Evolutionary conservation across 2,113 vertebrate genomes (phyloP).

Genomic region (Phasianus colchicus): DNA sequence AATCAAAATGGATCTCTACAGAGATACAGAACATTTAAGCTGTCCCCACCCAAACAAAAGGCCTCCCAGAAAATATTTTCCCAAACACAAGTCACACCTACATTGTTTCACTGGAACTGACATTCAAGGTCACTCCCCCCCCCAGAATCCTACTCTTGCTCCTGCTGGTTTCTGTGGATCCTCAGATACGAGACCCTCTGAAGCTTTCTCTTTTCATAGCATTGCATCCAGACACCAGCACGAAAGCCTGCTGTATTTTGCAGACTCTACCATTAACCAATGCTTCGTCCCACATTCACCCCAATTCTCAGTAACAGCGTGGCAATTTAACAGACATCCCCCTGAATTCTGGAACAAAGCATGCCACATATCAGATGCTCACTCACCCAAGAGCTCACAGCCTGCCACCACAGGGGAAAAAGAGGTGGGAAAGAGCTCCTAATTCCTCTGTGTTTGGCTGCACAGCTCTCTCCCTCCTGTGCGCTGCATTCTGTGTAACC

Average conservation of each 20-base stretch:
- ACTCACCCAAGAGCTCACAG: slow-evolving; percentile 11
- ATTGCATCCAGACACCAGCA: background rate
- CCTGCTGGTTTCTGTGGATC: background rate
- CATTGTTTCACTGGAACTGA: background rate
- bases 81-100: background rate
- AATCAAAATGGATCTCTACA: background rate
- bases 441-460: background rate
- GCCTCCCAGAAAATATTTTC: background rate
- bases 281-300: background rate
- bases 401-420: background rate
- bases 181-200: background rate
- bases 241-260: background rate
- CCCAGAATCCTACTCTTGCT: background rate
- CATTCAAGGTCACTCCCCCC: slow-evolving; percentile 43
- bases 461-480: background rate
- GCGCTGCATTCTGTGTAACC: slow-evolving; percentile 4
- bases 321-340: background rate
- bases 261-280: background rate
- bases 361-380: background rate
- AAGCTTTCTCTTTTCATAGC: background rate
- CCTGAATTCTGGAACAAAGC: background rate
- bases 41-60: background rate
- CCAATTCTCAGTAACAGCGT: background rate
- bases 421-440: background rate
- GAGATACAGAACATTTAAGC: background rate